Percentiles rank a stretch among this genome's conserved stretches.
Evolutionary conservation across 2,888 invertebrate genomes (phyloP).

Genomic region (Melitaea athalia): DNA sequence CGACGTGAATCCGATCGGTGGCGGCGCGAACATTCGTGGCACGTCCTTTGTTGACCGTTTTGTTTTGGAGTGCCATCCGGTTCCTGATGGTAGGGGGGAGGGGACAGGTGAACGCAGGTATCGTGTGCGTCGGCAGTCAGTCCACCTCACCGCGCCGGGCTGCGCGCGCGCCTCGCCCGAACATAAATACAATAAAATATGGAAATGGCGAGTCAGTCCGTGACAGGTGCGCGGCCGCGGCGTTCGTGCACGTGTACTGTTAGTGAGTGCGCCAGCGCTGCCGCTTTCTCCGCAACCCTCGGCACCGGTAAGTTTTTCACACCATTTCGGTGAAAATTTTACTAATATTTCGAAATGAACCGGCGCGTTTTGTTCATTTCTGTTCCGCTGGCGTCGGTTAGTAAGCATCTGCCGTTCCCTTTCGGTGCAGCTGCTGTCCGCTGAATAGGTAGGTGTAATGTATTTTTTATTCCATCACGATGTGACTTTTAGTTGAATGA

Average conservation of each 20-base stretch:
- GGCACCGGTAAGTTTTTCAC: slow-evolving; percentile 63
- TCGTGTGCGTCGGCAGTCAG: slow-evolving; percentile 73
- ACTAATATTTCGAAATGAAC: slow-evolving; percentile 50
- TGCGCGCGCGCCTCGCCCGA: slow-evolving; percentile 74
- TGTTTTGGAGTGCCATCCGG: slow-evolving; percentile 82
- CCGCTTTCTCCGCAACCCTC: slow-evolving; percentile 51
- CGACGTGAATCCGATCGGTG: slow-evolving; percentile 60
- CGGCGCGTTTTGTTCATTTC: slow-evolving; percentile 62
- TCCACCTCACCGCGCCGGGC: slow-evolving; percentile 70
- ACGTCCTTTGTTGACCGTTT: slow-evolving; percentile 81
- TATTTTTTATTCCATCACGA: slow-evolving; percentile 61
- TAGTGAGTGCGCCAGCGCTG: slow-evolving; percentile 77
- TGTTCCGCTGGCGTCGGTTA: slow-evolving; percentile 63
- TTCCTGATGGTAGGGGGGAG: slow-evolving; percentile 78
- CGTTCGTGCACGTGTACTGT: slow-evolving; percentile 80
- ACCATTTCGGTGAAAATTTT: slow-evolving; percentile 49
- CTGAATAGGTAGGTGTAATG: slow-evolving; percentile 67
- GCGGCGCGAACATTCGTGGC: slow-evolving; percentile 80
- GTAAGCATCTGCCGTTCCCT: slow-evolving; percentile 76
- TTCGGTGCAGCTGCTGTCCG: slow-evolving; percentile 71
- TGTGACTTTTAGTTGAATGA: slow-evolving; percentile 56
- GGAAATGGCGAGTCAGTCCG: slow-evolving; percentile 78
- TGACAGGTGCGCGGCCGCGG: slow-evolving; percentile 79
- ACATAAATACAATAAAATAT: slow-evolving; percentile 66
- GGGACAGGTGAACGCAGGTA: slow-evolving; percentile 81